These are phyloP conservation scores for Neolamprologus hecqui DNA, from an alignment of 2,113 vertebrate species.

Conservation along the genomic window DNA sequence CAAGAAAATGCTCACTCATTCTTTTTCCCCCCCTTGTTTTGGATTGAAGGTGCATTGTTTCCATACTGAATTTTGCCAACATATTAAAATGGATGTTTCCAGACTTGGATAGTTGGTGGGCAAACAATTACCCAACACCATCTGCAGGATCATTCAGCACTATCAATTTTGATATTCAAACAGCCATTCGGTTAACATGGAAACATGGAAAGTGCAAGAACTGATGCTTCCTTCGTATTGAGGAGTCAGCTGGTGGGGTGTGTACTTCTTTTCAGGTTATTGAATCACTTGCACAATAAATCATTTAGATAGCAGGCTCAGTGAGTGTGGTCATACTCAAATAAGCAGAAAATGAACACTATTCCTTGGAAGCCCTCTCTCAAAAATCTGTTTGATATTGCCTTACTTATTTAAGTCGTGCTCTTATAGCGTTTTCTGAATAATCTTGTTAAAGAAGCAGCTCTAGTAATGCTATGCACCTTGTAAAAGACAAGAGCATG, in stretches of 20 bases:
- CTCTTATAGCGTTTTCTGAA: background rate
- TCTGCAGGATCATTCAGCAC: background rate
- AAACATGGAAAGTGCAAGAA: background rate
- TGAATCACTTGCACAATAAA: constrained; percentile 27
- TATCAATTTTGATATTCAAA: background rate
- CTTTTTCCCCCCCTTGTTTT: rapidly evolving
- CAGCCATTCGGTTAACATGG: background rate
- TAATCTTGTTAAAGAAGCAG: background rate
- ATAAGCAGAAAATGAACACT: constrained; percentile 21
- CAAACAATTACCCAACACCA: background rate
- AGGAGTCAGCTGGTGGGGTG: background rate
- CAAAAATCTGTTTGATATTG: background rate
- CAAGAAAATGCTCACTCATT: background rate
- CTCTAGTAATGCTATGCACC: background rate
- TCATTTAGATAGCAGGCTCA: background rate
- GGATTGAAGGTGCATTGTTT: background rate
- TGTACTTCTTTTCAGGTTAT: background rate
- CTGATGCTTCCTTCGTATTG: background rate
- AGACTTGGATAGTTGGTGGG: background rate
- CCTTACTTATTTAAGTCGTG: background rate
- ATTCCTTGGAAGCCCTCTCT: background rate
- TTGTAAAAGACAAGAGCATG: background rate
- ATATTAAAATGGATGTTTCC: constrained; percentile 17
- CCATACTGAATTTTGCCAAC: background rate
- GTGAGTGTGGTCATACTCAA: background rate